Base-by-base conservation (phyloP, 2,888 invertebrate genomes). In the Rhamnusium bicolor region DNA sequence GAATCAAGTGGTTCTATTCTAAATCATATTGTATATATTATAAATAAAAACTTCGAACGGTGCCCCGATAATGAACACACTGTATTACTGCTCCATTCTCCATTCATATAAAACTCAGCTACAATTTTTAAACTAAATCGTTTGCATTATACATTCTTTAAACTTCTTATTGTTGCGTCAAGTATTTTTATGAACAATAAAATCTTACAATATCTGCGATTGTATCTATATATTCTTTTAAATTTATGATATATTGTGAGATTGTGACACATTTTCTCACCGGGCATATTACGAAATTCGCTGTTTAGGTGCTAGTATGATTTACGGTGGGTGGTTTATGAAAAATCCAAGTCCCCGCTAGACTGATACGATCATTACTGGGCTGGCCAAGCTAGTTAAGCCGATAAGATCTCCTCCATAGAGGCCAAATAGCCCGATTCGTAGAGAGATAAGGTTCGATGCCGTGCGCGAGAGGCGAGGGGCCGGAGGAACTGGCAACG, bases 371-470 rank as follows among this genome's bases (percentile, higher is more conserved):
- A 90, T 90, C 90, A 87, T 88, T 73, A 88, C 89, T 88, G 90
- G 89, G 83, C 85, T 84, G 86, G 85, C 85, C 87, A 85, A 90
- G 90, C 90, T 90, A 90, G 90, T 90, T 90, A 90, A 88, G 78
- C 85, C 86, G 90, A 90, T 90, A 90, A 87, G 86, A 90, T 90
- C 90, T 84, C 82, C 81, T 89, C 87, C 85, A 88, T 88, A 89
- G 87, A 86, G 85, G 86, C 86, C 86, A 85, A 86, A 86, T 86
- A 86, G 86, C 86, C 85, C 87, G 90, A 90, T 90, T 89, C 82
- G 80, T 78, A 77, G 79, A 74, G 74, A 75, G 85, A 85, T 85
- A 86, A 85, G 81, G 74, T 62, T 69, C 80, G 81, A 78, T 81
- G 83, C 82, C 79, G 74, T 79, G 79, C 51, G 51, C 77, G 79